Base-by-base conservation (phyloP, 1,140 invertebrate genomes). In the Nylanderia fulva region DNA sequence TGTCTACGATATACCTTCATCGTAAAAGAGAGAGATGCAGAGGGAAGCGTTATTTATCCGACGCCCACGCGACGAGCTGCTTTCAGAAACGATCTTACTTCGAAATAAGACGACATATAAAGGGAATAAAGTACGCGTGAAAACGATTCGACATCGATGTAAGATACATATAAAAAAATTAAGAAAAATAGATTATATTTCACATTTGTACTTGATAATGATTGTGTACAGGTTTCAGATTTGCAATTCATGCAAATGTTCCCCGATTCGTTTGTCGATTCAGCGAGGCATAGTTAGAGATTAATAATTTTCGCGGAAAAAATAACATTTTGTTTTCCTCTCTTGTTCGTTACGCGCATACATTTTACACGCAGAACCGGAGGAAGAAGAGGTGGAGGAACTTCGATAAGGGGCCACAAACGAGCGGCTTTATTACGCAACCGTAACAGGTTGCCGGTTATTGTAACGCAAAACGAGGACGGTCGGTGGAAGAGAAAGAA, bases 371-470 rank as follows among this genome's bases (percentile, higher is more conserved):
- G 33, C 0, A 9, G 15, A 6, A 24, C 3, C 39, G 5, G 1
- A 39, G n/a, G 18, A 8, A 18, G 13, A 18, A 27, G 54, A 29
- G n/a, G 6, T 8, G 18, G 45, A 56, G 13, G 11, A 0, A 13
- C n/a, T 5, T 6, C 27, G 13, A 60, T 61, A 64, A 36, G 15
- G 36, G 48, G 21, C n/a, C 48, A 60, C 68, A 77, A 87, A 84
- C 58, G 36, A 84, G 29, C 58, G 5, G 82, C 58, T 87, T 87
- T 85, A 89, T 90, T 77, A 83, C 11, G 48, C 75, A 85, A 66
- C 36, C 39, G 71, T 77, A 87, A 87, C 85, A 86, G 85, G 87
- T 87, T 89, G 88, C 80, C 69, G 74, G 72, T 86, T 86, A 88
- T 86, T 89, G 63, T 79, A 74, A 82, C 60, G 52, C 56, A 58